Evolutionary conservation across 2,888 invertebrate species (phyloP), one percentile per base, ranked within the genome.

Genomic region (Gnatocerus cornutus): DNA sequence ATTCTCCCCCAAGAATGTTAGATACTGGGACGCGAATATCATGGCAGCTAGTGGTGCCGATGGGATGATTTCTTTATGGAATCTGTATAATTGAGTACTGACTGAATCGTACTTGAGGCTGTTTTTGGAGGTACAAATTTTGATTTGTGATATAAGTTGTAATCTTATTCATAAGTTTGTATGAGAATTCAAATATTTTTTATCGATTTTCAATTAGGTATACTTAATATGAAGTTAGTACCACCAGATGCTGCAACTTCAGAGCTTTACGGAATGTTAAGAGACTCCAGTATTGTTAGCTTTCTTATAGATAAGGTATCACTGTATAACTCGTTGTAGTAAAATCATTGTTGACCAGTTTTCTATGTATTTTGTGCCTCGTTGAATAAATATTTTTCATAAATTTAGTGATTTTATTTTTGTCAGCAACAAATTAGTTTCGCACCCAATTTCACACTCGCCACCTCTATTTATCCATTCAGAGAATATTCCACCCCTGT

Each of bases 31-130:
- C 58, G 89, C 91, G n/a, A 89, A 90, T 66, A 88, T 94, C n/a
- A 91, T 94, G 91, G 94, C 93, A 9, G 92, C 91, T 0, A 90
- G 90, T 46, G 91, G 92, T 16, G 88, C 91, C 71, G 94, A 94
- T 84, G 91, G 92, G 73, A 89, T 89, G 79, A 91, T 94, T 75
- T 91, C 93, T 3, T 87, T 94, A 64, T 94, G 94, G 94, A 90
- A 93, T 86, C 87, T 94, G 77, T 94, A 93, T 81, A 93, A 93
- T 86, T 66, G 46, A 69, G 9, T 27, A n/a, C 3, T 21, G 48
- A 50, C 48, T 50, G 48, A 50, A 29, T 50, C 27, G 10, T 29
- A n/a, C 27, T 46, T 46, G 21, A 16, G 46, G 46, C 46, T 46
- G 46, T 46, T 13, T 9, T 13, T 16, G 16, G 16, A 16, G n/a